Evolutionary conservation across 2,113 vertebrate species (phyloP), one percentile per base, ranked within the genome.

Genomic region (Serranochromis macrocephalus): DNA sequence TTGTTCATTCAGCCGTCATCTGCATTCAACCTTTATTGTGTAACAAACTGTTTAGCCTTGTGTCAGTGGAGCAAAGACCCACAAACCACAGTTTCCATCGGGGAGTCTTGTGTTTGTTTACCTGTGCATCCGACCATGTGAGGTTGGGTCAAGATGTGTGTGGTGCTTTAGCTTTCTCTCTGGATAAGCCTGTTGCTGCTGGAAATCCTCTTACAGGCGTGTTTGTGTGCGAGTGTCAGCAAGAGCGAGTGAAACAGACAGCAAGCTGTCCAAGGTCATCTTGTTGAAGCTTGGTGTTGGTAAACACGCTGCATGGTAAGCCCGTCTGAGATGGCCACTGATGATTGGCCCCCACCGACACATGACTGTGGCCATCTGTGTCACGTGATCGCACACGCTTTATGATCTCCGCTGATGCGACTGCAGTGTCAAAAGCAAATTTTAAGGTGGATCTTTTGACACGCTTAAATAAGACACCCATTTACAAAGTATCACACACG

Each of bases 241-340:
- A 1, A 45, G 71, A 51, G 81, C 29, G 75, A 81, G 86, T 14
- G 79, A 81, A 73, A 80, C 47, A 31, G 90, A 85, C 86, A 80
- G 87, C 80, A 54, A 81, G 93, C 91, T 78, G 90, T 86, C 90
- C 85, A 92, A 88, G 91, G 95, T 96, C 92, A 93, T 95, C 89
- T 90, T 79, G 91, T 85, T 57, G 89, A 88, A 88, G 89, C 90
- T 71, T 21, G 51, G 51, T 93, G 95, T 96, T 95, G 89, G 94
- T 96, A 95, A 96, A 95, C 95, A 94, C 87, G 84, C 87, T 42
- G 80, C 93, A 86, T 6, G 79, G 36, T 95, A 95, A 96, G 94
- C 93, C 88, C 42, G 7, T 88, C 89, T 94, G 89, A 96, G 90
- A 90, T 91, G 42, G 92, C 14, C 89, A 53, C 87, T 89, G 87